Base-by-base conservation (phyloP, 2,113 vertebrate species). In the Lycocorax pyrrhopterus region DNA sequence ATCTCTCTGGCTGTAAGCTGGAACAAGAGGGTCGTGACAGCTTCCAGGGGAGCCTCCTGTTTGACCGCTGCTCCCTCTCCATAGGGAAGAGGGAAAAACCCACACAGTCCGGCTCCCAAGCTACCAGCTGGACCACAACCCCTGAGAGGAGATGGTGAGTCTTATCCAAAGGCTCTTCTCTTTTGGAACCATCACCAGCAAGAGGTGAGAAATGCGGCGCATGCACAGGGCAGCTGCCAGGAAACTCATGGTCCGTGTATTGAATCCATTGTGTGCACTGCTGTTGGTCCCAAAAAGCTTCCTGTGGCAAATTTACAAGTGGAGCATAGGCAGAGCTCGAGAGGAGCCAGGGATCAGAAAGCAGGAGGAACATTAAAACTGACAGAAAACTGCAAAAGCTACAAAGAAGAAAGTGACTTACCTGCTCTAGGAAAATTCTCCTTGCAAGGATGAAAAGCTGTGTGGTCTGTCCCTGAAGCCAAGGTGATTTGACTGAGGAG, bases 331-430 rank as follows among this genome's bases (percentile, higher is more conserved):
- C 47, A 78, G 68, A 74, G 56, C 37, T 87, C 30, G 63, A 93
- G 78, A 83, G 33, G 17, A 77, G 79, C 9, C 0, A 8, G 32
- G 27, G 44, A 90, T 78, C 75, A 93, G 55, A 51, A 94, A 63
- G 71, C 59, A 80, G 55, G 43, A 94, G 33, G 74, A 59, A 93
- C 78, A 90, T 84, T 77, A 52, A 93, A 89, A 75, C 55, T 81
- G 76, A 90, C 90, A 94, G 82, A 90, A 90, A 80, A 75, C 64
- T 78, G 76, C 52, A 92, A 90, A 84, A n/a, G 53, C 62, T 68
- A 64, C 44, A 37, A 77, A 79, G 58, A 73, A 89, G 14, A 72
- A 94, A 87, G 47, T 13, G n/a, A 81, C 60, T 72, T 41, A 94
- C 47, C 79, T 64, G 75, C 83, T 93, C 41, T 26, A 77, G 66